Evolutionary conservation across 2,888 invertebrate genomes (phyloP), one percentile per base, ranked within the genome.

Genomic region (Melipona beecheii): DNA sequence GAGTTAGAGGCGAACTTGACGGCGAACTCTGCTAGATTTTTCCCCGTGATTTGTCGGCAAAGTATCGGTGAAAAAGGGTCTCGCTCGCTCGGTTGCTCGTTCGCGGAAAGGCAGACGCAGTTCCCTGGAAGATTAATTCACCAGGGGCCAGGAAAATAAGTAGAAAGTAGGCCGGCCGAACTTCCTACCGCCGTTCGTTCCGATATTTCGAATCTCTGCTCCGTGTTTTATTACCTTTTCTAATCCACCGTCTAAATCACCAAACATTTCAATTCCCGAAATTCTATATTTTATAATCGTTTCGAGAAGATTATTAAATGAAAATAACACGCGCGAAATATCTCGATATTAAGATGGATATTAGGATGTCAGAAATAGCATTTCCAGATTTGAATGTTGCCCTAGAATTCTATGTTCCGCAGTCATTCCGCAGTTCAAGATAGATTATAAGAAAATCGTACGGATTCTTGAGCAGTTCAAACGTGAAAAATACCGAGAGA

Each of bases 71-170:
- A 76, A 87, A 87, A 87, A 84, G 76, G 70, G 56, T 65, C 58
- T 43, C 52, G 50, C 65, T 43, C 9, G 69, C 54, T 75, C 60
- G 71, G 24, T 27, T 60, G 71, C 56, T 43, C 64, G 80, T 65
- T 74, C 76, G 60, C 74, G 83, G 54, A 78, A 75, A 78, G 78
- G 76, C 81, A 71, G 79, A 43, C 77, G 84, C 79, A 84, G 86
- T 87, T 87, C 83, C 83, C 81, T 75, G 83, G 80, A 84, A 88
- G 87, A 88, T 87, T 87, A 87, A 84, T 87, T 88, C 86, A 81
- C 83, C 84, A 77, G 83, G 73, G 84, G 83, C 86, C 81, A 79
- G 82, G 81, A 82, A 43, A 87, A 86, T 87, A 86, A 87, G 86
- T 82, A 78, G 81, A 86, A 87, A 87, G 87, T 87, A 86, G 88